phyloP scores from a whole-genome alignment of 2,797 vertebrate genomes.

The Petrocephalus sullivani region DNA sequence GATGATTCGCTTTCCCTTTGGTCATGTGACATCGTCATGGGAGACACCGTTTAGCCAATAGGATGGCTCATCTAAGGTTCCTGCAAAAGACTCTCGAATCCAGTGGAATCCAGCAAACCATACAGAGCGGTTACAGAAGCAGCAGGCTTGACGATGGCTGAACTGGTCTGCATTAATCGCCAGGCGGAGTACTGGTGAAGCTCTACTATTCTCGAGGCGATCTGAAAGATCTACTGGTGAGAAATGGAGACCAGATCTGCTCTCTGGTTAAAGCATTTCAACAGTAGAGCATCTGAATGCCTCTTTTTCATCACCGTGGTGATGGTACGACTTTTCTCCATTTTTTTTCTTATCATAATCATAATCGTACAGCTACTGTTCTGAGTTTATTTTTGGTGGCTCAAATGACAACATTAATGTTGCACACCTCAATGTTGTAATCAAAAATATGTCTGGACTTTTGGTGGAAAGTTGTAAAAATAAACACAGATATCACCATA shows the following conservation, averaged over 20 bases:
- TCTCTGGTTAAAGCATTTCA: neutral
- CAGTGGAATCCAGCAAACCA: neutral
- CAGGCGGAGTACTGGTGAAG: neutral
- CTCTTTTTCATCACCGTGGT: neutral
- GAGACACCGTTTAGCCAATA: neutral
- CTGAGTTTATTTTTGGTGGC: neutral
- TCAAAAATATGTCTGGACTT: constrained; percentile 13
- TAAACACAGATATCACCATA: neutral
- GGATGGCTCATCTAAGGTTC: neutral
- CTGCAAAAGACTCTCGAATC: neutral
- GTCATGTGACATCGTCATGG: neutral
- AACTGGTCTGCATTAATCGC: neutral
- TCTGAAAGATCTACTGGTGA: neutral
- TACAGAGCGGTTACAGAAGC: neutral
- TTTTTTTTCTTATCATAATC: neutral
- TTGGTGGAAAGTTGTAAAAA: neutral
- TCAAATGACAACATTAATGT: neutral
- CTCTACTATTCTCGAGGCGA: neutral
- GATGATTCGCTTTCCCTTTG: neutral
- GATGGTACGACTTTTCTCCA: neutral
- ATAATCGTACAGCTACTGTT: neutral
- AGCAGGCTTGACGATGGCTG: neutral
- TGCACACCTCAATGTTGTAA: neutral
- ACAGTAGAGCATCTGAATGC: neutral
- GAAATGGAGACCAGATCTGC: neutral